phyloP scores from a whole-genome alignment of 1,140 invertebrate species.

The Microplitis mediator region DNA sequence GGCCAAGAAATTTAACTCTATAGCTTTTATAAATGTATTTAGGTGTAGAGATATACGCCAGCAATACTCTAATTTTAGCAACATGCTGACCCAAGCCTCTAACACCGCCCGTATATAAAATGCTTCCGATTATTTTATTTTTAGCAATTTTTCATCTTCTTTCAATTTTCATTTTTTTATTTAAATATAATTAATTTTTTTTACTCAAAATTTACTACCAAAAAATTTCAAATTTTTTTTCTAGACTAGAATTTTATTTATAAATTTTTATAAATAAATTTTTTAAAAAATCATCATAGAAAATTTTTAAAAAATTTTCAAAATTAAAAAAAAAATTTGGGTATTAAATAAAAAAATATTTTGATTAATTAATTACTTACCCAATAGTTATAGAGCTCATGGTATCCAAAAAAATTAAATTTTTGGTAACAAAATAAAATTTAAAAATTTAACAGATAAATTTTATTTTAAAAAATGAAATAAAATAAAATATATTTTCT shows the following conservation, averaged over 20 bases:
- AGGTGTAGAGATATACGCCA: slow-evolving; percentile 45
- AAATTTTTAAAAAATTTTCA: too few relatives aligned
- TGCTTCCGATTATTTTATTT: slow-evolving; percentile 61
- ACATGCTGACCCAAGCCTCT: slow-evolving; percentile 53
- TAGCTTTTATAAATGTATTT: slow-evolving; percentile 51
- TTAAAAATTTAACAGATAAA: background rate
- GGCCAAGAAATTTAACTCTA: background rate
- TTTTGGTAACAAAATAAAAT: background rate
- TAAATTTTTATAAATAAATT: background rate
- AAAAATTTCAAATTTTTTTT: background rate
- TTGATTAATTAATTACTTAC: slow-evolving; percentile 7
- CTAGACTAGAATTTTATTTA: too few relatives aligned
- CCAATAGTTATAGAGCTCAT: slow-evolving; percentile 25
- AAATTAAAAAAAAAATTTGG: background rate
- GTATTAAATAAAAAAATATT: background rate
- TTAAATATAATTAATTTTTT: background rate
- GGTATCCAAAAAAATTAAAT: background rate
- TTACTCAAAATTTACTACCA: too few relatives aligned
- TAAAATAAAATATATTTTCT: too few relatives aligned
- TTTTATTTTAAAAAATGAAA: too few relatives aligned
- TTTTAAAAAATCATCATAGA: background rate
- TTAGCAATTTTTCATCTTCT: slow-evolving; percentile 39
- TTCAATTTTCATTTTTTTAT: background rate
- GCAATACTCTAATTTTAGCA: slow-evolving; percentile 58
- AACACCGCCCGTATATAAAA: slow-evolving; percentile 48